A percentile compares a stretch with the other conserved stretches of the same genome.
These are phyloP conservation scores for Mechanitis messenoides DNA, from an alignment of 2,888 invertebrate species.

Conservation along the genomic window DNA sequence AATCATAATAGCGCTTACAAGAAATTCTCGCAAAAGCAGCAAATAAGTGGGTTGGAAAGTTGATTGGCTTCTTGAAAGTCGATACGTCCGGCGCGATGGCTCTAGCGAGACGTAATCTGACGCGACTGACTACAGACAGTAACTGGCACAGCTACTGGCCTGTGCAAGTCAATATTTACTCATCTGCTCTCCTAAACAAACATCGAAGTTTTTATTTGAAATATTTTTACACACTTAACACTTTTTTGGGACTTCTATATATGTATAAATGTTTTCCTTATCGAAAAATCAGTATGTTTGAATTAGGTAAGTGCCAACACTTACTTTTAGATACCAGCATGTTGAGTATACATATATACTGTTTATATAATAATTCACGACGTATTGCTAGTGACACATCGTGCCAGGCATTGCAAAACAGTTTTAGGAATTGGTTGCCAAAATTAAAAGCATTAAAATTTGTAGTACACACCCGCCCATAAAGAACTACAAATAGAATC, in stretches of 20 bases:
- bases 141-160: slow-evolving; percentile 4
- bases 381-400: background rate
- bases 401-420: slow-evolving; percentile 3
- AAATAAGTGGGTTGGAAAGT: slow-evolving; percentile 11
- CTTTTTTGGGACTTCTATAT: too few relatives aligned
- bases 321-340: too few relatives aligned
- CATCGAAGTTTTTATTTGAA: background rate
- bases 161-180: slow-evolving; percentile 9
- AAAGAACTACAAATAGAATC: background rate
- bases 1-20: slow-evolving; percentile 3
- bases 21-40: background rate
- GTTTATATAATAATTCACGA: too few relatives aligned
- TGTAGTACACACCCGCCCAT: background rate
- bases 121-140: slow-evolving; percentile 4
- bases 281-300: too few relatives aligned
- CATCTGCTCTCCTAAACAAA: slow-evolving; percentile 16
- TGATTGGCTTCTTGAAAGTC: slow-evolving; percentile 31
- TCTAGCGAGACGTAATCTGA: slow-evolving; percentile 24
- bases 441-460: background rate
- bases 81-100: slow-evolving; percentile 36
- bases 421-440: background rate
- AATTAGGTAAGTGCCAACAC: too few relatives aligned
- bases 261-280: too few relatives aligned
- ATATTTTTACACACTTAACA: too few relatives aligned
- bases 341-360: too few relatives aligned